Conservation (phyloP, 2,113 vertebrate genomes). For the Oreochromis spilurus region DNA sequence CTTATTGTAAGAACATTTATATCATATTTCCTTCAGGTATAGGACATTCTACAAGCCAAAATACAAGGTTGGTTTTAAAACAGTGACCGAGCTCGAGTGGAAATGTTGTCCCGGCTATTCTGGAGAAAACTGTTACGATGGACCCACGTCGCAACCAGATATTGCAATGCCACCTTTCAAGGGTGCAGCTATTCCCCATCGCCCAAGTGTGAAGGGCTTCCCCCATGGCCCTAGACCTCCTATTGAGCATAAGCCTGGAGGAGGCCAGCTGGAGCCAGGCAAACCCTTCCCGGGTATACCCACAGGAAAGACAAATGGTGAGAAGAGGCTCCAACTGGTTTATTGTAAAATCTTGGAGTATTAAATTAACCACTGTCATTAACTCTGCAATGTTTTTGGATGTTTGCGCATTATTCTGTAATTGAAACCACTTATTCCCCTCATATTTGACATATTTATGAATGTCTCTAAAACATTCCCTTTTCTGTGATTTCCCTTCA, state of each 20-base stretch:
- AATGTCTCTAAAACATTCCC: background rate
- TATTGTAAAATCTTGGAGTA: background rate
- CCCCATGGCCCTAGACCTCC: slow-evolving; percentile 60
- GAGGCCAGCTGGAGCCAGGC: slow-evolving; percentile 66
- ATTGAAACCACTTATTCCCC: background rate
- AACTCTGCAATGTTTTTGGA: background rate
- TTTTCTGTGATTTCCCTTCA: background rate
- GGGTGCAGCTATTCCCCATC: slow-evolving; percentile 72
- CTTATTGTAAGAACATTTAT: background rate
- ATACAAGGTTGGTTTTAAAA: slow-evolving; percentile 92
- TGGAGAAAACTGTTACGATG: slow-evolving; percentile 85
- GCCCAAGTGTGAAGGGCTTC: slow-evolving; percentile 70
- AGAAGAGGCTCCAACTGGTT: slow-evolving; percentile 6
- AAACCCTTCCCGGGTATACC: slow-evolving; percentile 72
- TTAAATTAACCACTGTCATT: background rate
- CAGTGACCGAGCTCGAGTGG: slow-evolving; percentile 91
- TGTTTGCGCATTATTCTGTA: background rate
- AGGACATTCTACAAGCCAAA: slow-evolving; percentile 87
- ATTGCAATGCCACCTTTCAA: slow-evolving; percentile 72
- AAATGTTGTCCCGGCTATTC: slow-evolving; percentile 89
- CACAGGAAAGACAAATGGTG: slow-evolving; percentile 75
- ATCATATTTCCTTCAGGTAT: slow-evolving; percentile 75
- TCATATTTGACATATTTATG: background rate
- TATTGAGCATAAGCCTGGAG: slow-evolving; percentile 55
- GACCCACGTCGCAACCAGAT: slow-evolving; percentile 73